phyloP scores from a whole-genome alignment of 2,888 invertebrate species.

The Craniophora ligustri region DNA sequence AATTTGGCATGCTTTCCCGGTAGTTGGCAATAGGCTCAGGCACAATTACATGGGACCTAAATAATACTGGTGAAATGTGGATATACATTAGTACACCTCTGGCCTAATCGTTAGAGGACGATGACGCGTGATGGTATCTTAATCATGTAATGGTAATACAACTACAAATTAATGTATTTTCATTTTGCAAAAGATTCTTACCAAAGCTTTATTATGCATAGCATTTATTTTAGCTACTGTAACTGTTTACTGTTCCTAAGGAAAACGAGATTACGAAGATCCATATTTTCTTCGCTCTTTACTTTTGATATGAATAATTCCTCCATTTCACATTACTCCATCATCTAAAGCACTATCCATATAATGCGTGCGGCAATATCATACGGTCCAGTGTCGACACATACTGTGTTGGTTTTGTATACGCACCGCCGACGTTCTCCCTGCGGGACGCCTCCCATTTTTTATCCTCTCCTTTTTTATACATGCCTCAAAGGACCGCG shows the following conservation, averaged over 20 bases:
- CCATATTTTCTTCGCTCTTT: constrained; percentile 1
- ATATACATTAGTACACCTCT: too few relatives aligned
- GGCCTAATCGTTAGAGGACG: too few relatives aligned
- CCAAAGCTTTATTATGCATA: not conserved
- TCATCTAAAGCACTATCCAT: constrained; percentile 38
- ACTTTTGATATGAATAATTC: constrained; percentile 24
- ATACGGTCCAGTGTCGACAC: constrained; percentile 74
- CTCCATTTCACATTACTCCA: constrained; percentile 26
- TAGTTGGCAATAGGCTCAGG: too few relatives aligned
- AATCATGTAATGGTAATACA: not conserved
- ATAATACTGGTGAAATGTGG: too few relatives aligned
- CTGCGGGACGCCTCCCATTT: constrained; percentile 75
- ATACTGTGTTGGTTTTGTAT: constrained; percentile 82
- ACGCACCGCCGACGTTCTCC: constrained; percentile 65
- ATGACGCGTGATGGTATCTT: too few relatives aligned
- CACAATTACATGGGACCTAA: too few relatives aligned
- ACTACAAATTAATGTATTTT: not conserved
- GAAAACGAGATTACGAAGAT: not conserved
- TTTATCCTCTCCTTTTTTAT: constrained; percentile 72
- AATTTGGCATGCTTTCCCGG: too few relatives aligned
- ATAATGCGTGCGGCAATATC: constrained; percentile 59
- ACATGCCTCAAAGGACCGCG: constrained; percentile 84
- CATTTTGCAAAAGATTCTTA: not conserved
- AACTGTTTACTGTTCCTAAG: not conserved
- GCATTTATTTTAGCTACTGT: not conserved